Evolutionary conservation across 2,888 invertebrate genomes (phyloP).

Genomic region (Pachydiplax longipennis): DNA sequence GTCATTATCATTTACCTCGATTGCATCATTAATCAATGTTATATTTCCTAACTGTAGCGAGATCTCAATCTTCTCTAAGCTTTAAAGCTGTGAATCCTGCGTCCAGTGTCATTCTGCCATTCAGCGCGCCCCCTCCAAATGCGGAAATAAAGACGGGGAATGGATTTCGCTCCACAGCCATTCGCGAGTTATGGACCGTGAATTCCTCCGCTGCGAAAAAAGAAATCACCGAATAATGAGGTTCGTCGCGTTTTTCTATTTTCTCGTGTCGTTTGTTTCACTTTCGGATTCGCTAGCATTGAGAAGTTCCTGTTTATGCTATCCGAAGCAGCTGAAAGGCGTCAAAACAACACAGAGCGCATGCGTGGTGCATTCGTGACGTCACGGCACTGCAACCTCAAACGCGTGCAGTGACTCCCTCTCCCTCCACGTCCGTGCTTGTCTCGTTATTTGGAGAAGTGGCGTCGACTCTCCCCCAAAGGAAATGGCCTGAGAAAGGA

Average conservation of each 20-base stretch:
- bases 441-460: neutral
- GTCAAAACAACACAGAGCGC: neutral
- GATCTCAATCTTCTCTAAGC: neutral
- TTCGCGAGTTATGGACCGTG: neutral
- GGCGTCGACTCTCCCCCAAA: neutral
- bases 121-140: neutral
- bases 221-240: neutral
- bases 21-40: neutral
- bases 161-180: neutral
- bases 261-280: neutral
- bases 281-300: neutral
- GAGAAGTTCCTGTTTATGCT: slow-evolving; percentile 17
- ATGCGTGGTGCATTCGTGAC: slow-evolving; percentile 4
- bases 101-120: neutral
- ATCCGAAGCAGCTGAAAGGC: neutral
- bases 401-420: neutral
- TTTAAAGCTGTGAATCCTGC: neutral
- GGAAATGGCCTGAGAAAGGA: neutral
- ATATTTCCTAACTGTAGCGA: neutral
- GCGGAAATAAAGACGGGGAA: neutral
- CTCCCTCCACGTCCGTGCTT: neutral
- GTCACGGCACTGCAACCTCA: neutral
- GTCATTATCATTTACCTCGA: no score
- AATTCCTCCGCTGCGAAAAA: slow-evolving; percentile 12
- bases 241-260: neutral